Evolutionary conservation across 1,140 invertebrate genomes (phyloP), one percentile per base, ranked within the genome.

Genomic region (Drosophila lowei): DNA sequence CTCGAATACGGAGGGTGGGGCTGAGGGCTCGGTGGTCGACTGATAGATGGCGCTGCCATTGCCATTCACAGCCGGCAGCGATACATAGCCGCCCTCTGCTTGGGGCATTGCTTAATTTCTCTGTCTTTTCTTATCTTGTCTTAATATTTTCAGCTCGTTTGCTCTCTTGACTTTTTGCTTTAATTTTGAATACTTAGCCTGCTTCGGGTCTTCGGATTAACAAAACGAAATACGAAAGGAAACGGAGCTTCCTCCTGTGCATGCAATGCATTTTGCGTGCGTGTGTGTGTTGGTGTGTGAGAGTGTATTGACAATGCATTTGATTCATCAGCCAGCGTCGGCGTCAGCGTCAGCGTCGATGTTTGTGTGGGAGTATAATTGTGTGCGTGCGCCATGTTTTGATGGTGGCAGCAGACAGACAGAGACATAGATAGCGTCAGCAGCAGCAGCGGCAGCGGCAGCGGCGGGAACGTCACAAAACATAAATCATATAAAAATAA

Each of bases 71-170:
- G 72, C 81, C 62, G 84, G 90, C 54, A 91, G 75, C 60, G 90
- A 91, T 42, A 91, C 76, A 81, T 91, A 91, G 58, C 91, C 91
- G 71, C 90, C 90, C 65, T 91, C 91, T 30, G 83, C 72, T 68
- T 91, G 90, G 63, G 90, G 91, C 91, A 91, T 91, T 11, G 49
- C 58, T 84, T 63, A 44, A 28, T 46, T 49, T 62, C 28, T 57
- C 15, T 46, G 3, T 21, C 6, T 62, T 23, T 25, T 42, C 50
- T 50, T 43, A 58, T 55, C 59, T 67, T 42, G 50, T 74, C 53
- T 34, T 48, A 46, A 58, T 52, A 21, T 52, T 50, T 23, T 58
- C 15, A 38, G 46, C 59, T 25, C 28, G 16, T 44, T 34, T 43
- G 28, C 38, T 28, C 15, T 48, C 38, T 52, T 55, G 49, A 38